These are phyloP conservation scores for Emmelina monodactyla DNA, from an alignment of 2,888 invertebrate genomes.

Conservation along the genomic window DNA sequence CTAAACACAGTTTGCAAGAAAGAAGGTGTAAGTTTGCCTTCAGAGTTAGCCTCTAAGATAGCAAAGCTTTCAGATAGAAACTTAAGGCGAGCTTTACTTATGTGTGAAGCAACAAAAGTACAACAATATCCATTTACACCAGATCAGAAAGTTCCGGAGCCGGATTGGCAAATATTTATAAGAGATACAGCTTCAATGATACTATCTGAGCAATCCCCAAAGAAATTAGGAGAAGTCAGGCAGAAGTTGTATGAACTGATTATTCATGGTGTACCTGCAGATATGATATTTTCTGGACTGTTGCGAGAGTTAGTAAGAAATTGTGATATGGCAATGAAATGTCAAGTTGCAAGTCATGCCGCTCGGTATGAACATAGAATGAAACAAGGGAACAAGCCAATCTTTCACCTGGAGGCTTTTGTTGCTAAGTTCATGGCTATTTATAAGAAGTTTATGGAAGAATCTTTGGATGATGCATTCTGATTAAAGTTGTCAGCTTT, in stretches of 20 bases:
- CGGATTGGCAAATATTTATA: slow-evolving; percentile 94
- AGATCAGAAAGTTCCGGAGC: slow-evolving; percentile 82
- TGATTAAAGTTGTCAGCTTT: slow-evolving; percentile 22
- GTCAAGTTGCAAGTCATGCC: slow-evolving; percentile 84
- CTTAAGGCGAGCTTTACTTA: slow-evolving; percentile 88
- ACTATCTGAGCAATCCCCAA: slow-evolving; percentile 85
- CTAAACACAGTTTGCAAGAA: slow-evolving; percentile 76
- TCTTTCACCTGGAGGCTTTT: slow-evolving; percentile 97
- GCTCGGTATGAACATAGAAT: slow-evolving; percentile 93
- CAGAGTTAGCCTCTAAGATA: slow-evolving; percentile 78
- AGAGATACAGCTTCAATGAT: slow-evolving; percentile 87
- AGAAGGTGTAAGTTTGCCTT: slow-evolving; percentile 81
- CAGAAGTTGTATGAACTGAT: slow-evolving; percentile 91
- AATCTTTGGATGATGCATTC: slow-evolving; percentile 68
- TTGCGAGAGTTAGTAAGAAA: slow-evolving; percentile 84
- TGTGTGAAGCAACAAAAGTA: slow-evolving; percentile 93
- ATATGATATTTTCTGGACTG: slow-evolving; percentile 89
- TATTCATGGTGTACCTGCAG: slow-evolving; percentile 92
- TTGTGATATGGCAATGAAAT: slow-evolving; percentile 90
- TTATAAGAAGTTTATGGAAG: slow-evolving; percentile 88
- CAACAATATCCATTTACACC: slow-evolving; percentile 86
- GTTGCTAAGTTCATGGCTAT: slow-evolving; percentile 95
- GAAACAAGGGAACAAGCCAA: slow-evolving; percentile 90
- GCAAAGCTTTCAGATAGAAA: slow-evolving; percentile 86
- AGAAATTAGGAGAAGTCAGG: slow-evolving; percentile 83